phyloP scores from a whole-genome alignment of 2,888 invertebrate species.

The Mamestra brassicae region DNA sequence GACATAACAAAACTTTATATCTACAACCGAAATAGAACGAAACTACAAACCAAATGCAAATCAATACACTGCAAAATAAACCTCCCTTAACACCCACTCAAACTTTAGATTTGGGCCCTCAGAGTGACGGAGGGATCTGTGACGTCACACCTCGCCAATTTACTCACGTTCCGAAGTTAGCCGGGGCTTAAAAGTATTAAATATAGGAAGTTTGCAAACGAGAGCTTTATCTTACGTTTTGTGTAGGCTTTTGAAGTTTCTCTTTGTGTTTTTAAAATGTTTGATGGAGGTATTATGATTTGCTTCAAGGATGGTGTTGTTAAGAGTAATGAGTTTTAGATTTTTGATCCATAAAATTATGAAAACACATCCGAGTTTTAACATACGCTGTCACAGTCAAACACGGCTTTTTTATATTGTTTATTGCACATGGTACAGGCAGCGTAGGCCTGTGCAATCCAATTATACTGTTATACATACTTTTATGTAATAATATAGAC shows the following conservation, averaged over 20 bases:
- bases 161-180: constrained; percentile 40
- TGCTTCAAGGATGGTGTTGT: background rate
- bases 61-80: constrained; percentile 28
- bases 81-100: constrained; percentile 26
- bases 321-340: background rate
- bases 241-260: constrained; percentile 16
- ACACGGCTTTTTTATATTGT: too few relatives aligned
- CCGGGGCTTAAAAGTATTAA: constrained; percentile 39
- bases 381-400: too few relatives aligned
- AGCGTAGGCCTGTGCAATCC: too few relatives aligned
- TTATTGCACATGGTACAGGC: too few relatives aligned
- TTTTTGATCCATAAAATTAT: too few relatives aligned
- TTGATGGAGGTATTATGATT: background rate
- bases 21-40: background rate
- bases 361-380: too few relatives aligned
- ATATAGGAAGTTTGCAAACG: constrained; percentile 32
- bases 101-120: constrained; percentile 34
- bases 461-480: too few relatives aligned
- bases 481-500: too few relatives aligned
- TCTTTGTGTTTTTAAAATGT: constrained; percentile 1
- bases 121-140: constrained; percentile 26
- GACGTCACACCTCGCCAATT: constrained; percentile 44
- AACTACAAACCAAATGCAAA: constrained; percentile 25
- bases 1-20: background rate
- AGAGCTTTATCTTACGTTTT: constrained; percentile 29